phyloP scores from a whole-genome alignment of 2,797 vertebrate species.

The Poeciliopsis infans region DNA sequence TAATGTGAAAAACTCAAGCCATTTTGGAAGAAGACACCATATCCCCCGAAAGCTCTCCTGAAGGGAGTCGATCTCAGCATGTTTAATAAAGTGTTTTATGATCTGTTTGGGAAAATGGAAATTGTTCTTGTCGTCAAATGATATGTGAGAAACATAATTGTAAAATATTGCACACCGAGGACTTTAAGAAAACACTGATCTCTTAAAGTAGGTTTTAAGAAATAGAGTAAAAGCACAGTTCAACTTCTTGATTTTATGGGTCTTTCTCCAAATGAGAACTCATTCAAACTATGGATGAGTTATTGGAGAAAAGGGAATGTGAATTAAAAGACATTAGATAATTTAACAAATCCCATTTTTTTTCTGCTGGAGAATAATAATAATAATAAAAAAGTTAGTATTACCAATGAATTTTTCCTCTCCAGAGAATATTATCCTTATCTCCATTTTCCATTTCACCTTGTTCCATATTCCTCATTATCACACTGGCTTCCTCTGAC shows the following conservation, averaged over 20 bases:
- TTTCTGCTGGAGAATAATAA: neutral
- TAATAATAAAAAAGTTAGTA: neutral
- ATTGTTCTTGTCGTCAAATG: neutral
- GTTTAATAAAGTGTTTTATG: conserved; percentile 10
- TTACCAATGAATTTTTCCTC: neutral
- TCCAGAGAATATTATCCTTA: neutral
- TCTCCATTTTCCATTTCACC: neutral
- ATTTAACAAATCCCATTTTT: neutral
- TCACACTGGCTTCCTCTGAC: neutral
- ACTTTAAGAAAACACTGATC: neutral
- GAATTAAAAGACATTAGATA: neutral
- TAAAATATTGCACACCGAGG: neutral
- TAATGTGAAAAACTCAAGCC: neutral
- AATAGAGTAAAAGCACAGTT: neutral
- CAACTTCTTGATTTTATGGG: neutral
- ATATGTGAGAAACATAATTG: neutral
- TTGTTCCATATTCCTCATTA: neutral
- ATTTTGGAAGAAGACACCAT: neutral
- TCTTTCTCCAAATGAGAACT: neutral
- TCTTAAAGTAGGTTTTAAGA: neutral
- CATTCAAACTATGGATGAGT: neutral
- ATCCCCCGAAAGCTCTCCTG: neutral
- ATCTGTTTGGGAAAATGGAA: conserved; percentile 2
- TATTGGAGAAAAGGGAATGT: neutral
- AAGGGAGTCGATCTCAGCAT: neutral